Evolutionary conservation across 1,140 invertebrate species (phyloP).

Genomic region (Drosophila sp.): DNA sequence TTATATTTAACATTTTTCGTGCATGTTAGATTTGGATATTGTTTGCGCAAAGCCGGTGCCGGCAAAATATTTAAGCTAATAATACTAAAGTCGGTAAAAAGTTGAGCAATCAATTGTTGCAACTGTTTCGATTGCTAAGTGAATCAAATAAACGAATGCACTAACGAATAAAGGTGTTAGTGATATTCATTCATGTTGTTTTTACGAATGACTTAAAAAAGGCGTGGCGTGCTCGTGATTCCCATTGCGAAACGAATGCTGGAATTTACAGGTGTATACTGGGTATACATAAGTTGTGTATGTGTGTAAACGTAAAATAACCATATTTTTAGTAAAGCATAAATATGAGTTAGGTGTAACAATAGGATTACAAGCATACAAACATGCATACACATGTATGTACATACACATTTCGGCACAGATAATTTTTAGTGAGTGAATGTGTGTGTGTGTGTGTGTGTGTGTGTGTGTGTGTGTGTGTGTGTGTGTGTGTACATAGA

Average conservation of each 20-base stretch:
- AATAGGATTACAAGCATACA: neutral
- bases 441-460: neutral
- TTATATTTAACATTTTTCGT: conserved; percentile 5
- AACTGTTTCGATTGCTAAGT: neutral
- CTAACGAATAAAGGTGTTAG: neutral
- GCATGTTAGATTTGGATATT: conserved; percentile 23
- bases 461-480: conserved; percentile 12
- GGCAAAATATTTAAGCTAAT: conserved; percentile 9
- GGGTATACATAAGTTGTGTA: neutral
- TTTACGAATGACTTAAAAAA: neutral
- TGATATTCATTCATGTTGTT: neutral
- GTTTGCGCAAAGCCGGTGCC: conserved; percentile 29
- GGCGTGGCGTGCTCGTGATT: conserved; percentile 16
- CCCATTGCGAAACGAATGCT: neutral
- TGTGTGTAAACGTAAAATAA: neutral
- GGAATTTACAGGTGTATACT: conserved; percentile 15
- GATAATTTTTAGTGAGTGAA: neutral
- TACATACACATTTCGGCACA: conserved; percentile 19
- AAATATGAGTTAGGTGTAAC: neutral
- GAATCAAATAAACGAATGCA: neutral
- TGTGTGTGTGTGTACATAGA: neutral
- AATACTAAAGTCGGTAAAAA: neutral
- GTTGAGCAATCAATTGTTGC: too few relatives aligned
- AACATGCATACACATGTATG: too few relatives aligned
- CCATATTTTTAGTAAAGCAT: neutral